Conservation (phyloP, 2,113 vertebrate genomes). For the Lonchura striata region DNA sequence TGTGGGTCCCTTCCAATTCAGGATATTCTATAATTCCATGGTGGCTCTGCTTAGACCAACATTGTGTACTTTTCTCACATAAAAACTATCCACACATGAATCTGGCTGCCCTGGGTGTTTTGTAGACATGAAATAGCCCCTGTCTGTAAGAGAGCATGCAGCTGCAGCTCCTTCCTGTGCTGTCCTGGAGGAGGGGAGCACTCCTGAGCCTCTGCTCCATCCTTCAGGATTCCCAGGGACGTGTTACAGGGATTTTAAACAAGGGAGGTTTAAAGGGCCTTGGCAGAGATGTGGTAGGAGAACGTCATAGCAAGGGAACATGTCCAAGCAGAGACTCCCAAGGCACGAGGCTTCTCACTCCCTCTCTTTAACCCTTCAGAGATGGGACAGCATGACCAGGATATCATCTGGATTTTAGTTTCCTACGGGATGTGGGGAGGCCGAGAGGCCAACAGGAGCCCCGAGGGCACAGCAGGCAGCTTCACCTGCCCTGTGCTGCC, state of each 20-base stretch:
- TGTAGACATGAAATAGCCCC: background rate
- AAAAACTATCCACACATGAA: background rate
- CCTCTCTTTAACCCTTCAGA: background rate
- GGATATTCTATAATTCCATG: background rate
- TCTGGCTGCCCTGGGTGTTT: background rate
- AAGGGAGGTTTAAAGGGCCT: background rate
- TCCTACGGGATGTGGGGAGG: fast-evolving
- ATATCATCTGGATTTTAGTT: background rate
- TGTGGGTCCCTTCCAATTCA: background rate
- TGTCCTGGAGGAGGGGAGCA: background rate
- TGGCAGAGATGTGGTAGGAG: background rate
- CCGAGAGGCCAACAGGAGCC: background rate
- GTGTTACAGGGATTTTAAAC: background rate
- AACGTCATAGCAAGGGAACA: background rate
- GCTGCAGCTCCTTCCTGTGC: background rate
- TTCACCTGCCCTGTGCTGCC: background rate
- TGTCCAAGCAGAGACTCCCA: background rate
- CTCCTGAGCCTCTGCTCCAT: background rate
- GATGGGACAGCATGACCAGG: background rate
- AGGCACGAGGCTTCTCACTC: background rate
- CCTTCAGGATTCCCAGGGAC: background rate
- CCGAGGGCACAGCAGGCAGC: background rate
- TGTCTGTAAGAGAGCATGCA: background rate
- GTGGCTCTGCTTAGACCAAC: background rate
- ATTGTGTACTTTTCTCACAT: background rate